Conservation (phyloP, 2,113 vertebrate genomes). For the Bungarus multicinctus region DNA sequence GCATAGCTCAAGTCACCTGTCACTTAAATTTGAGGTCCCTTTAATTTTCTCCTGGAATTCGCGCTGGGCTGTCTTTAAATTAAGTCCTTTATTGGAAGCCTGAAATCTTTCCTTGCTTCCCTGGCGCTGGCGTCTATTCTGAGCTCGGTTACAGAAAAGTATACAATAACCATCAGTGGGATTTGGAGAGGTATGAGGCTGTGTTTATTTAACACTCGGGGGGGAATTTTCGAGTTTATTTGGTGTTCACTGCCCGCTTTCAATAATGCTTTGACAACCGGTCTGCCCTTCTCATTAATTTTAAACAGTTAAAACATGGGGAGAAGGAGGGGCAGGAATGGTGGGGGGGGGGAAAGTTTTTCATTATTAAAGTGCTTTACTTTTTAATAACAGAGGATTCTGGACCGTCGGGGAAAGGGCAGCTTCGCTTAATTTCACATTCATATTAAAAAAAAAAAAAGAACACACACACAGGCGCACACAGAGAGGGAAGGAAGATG, state of each 20-base stretch:
- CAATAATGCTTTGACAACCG: slow-evolving; percentile 92
- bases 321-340: slow-evolving; percentile 67
- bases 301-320: slow-evolving; percentile 90
- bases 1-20: slow-evolving; percentile 85
- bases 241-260: slow-evolving; percentile 83
- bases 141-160: slow-evolving; percentile 89
- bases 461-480: too few species aligned
- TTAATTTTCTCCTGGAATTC: slow-evolving; percentile 99
- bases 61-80: slow-evolving; percentile 90
- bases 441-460: slow-evolving; percentile 76
- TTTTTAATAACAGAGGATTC: slow-evolving; percentile 91
- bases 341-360: slow-evolving; percentile 81
- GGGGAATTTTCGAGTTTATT: slow-evolving; percentile 89
- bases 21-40: slow-evolving; percentile 91
- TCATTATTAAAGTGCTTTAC: slow-evolving; percentile 97
- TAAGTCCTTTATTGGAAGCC: slow-evolving; percentile 88
- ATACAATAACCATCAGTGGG: slow-evolving; percentile 96
- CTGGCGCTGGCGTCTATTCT: slow-evolving; percentile 90
- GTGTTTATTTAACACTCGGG: slow-evolving; percentile 98
- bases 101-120: slow-evolving; percentile 79
- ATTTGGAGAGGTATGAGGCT: slow-evolving; percentile 82
- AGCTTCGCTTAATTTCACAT: slow-evolving; percentile 79
- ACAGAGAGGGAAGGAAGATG: slow-evolving; percentile 59
- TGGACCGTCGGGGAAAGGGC: slow-evolving; percentile 78
- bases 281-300: slow-evolving; percentile 92